These are phyloP conservation scores for Caretta caretta DNA, from an alignment of 2,113 vertebrate species.

Conservation along the genomic window DNA sequence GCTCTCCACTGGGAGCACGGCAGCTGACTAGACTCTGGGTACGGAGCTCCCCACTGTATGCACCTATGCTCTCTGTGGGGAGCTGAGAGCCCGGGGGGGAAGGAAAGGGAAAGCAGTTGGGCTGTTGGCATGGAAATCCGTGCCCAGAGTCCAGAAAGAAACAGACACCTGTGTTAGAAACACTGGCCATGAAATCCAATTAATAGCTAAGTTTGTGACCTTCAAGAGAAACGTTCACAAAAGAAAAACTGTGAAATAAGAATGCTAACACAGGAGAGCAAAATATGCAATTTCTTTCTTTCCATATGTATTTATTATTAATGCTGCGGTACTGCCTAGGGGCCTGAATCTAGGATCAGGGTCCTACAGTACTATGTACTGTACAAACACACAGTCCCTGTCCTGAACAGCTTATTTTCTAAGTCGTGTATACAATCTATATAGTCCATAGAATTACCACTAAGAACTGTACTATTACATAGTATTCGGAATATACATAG, in stretches of 20 bases:
- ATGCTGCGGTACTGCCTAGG: background rate
- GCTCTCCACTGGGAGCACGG: too few species aligned
- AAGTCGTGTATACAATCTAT: background rate
- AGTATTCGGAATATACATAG: background rate
- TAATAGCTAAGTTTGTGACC: background rate
- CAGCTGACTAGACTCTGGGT: too few species aligned
- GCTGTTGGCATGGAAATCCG: too few species aligned
- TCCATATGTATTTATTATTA: background rate
- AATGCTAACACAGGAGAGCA: background rate
- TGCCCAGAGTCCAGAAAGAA: background rate
- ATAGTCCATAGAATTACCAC: background rate
- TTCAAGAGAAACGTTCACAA: accelerated
- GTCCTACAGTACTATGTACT: background rate
- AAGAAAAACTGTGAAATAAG: background rate
- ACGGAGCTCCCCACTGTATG: too few species aligned
- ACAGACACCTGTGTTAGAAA: background rate
- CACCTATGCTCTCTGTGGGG: too few species aligned
- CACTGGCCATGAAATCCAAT: background rate
- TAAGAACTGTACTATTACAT: background rate
- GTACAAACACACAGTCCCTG: background rate
- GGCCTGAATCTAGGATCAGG: background rate
- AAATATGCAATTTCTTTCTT: background rate
- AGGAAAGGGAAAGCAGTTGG: too few species aligned
- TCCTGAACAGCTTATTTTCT: background rate
- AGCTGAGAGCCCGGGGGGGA: too few species aligned